Percentiles rank a stretch among this genome's conserved stretches.
phyloP scores from a whole-genome alignment of 2,888 invertebrate species.

The Troilus luridus region DNA sequence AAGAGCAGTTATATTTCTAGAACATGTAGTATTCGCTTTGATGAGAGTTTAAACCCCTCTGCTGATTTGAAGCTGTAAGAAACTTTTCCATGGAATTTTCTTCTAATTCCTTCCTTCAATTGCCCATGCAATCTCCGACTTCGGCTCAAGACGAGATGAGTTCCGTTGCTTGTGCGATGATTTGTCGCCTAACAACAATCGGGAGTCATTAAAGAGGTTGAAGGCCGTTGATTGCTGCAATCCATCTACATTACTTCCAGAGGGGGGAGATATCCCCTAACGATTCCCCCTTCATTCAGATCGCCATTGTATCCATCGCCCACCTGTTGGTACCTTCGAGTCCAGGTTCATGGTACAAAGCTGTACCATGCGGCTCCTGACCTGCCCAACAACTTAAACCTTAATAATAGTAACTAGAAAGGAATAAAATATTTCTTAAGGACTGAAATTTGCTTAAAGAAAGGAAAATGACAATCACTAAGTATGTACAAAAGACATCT shows the following conservation, averaged over 20 bases:
- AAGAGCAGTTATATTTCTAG: too few species aligned
- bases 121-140: neutral
- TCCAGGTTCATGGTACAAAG: too few species aligned
- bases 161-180: neutral
- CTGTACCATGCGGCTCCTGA: too few species aligned
- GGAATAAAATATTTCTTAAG: too few species aligned
- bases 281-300: conserved; percentile 23
- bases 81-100: neutral
- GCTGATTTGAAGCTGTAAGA: neutral
- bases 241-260: conserved; percentile 24
- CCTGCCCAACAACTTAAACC: too few species aligned
- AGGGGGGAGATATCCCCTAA: conserved; percentile 41
- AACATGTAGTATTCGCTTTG: neutral
- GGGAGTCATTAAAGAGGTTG: conserved; percentile 42
- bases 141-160: neutral
- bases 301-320: neutral
- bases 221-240: conserved; percentile 27
- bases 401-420: too few species aligned
- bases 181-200: conserved; percentile 35
- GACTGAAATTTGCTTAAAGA: too few species aligned
- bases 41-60: neutral
- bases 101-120: neutral
- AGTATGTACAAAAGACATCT: too few species aligned
- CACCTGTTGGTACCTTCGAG: neutral
- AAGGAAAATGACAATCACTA: too few species aligned